Evolutionary conservation across 1,140 invertebrate genomes (phyloP), one percentile per base, ranked within the genome.

Genomic region (Bradysia coprophila): DNA sequence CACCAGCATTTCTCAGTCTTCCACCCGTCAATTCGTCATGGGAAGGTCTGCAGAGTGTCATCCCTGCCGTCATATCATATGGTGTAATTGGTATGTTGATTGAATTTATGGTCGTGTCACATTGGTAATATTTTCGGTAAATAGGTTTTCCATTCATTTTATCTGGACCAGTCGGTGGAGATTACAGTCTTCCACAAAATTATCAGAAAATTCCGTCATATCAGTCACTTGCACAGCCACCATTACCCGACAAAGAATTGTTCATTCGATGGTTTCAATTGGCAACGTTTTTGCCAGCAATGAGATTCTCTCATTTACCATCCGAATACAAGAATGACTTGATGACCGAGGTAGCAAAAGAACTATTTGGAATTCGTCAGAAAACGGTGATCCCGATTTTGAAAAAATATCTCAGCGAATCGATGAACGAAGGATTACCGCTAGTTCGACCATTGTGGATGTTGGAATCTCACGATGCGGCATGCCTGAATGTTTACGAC

Each of bases 201-300:
- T 4, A 5, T 1, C 38, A 55, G 10, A 57, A 57, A 43, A 59
- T 59, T 54, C 45, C 56, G 2, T 54, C 53, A 1, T 60, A 57
- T 45, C 56, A 59, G 20, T 55, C 57, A 5, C 21, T 60, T 18
- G 51, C 44, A 0, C 54, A 57, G 33, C 55, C 57, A 8, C 47
- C 49, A 6, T 50, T 86, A 13, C 84, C 86, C 0, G 81, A 89
- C 41, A 72, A 76, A 47, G 88, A 97, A 54, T 63, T 98, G 6
- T 97, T 88, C 52, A 78, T 93, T 38, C 68, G 93, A 38, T 98
- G 93, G 93, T 59, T 95, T n/a, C 85, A 95, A 56, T 62, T 91
- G 44, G 80, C 84, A n/a, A 81, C 85, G 0, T 95, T 95, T 54
- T 54, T 97, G 37, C 89, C 92, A 0, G 81, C 90, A 0, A 82